A percentile compares a stretch with the other conserved stretches of the same genome.
Conservation (phyloP, 37 sponge, comb jelly and placozoan genomes). For the Cliona cf. orientalis region DNA sequence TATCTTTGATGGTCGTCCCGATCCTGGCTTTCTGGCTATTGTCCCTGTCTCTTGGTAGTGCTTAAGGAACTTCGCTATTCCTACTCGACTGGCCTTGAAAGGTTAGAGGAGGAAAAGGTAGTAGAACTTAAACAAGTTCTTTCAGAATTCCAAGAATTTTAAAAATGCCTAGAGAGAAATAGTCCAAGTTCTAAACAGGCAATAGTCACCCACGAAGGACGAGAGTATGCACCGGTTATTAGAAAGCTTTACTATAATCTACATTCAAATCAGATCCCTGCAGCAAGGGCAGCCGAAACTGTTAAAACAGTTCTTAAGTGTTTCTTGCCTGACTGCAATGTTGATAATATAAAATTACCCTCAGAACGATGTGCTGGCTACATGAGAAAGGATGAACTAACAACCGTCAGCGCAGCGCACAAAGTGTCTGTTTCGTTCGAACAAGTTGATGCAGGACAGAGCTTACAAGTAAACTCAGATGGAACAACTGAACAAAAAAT, state of each 20-base stretch:
- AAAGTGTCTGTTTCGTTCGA: slow-evolving; percentile 10
- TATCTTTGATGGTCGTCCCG: too few relatives aligned
- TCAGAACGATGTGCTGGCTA: slow-evolving; percentile 28
- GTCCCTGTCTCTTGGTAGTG: too few relatives aligned
- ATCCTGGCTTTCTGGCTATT: too few relatives aligned
- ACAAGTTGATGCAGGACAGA: neutral
- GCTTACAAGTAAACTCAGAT: slow-evolving; percentile 34
- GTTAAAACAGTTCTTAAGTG: slow-evolving; percentile 15
- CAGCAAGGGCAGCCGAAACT: slow-evolving; percentile 1
- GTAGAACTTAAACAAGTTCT: too few relatives aligned
- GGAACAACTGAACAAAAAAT: slow-evolving; percentile 34
- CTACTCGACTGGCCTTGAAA: too few relatives aligned
- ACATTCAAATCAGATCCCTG: slow-evolving; percentile 3
- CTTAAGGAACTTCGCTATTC: too few relatives aligned
- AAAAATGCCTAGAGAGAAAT: too few relatives aligned
- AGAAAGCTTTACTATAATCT: slow-evolving; percentile 18
- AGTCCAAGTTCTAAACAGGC: too few relatives aligned
- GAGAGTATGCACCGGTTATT: slow-evolving; percentile 4
- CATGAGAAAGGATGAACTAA: slow-evolving; percentile 36
- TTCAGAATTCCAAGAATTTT: too few relatives aligned
- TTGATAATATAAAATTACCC: slow-evolving; percentile 9
- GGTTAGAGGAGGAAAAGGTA: too few relatives aligned
- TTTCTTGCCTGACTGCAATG: slow-evolving; percentile 17
- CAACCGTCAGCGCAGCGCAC: slow-evolving; percentile 24
- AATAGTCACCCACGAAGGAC: too few relatives aligned